Evolutionary conservation across 2,888 invertebrate species (phyloP).

Genomic region (Metellina segmentata): DNA sequence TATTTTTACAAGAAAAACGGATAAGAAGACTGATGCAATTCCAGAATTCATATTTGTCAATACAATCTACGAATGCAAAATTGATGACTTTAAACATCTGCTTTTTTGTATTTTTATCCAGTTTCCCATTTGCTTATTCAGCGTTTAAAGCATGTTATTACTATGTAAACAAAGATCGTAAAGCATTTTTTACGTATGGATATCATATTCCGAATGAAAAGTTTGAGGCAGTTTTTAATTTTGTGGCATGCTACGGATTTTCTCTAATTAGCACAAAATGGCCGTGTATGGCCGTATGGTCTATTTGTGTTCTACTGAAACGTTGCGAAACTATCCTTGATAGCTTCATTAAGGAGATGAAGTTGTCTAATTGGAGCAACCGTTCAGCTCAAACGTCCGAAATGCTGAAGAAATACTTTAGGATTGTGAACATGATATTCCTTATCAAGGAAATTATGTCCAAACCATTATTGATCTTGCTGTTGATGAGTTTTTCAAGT

Average conservation of each 20-base stretch:
- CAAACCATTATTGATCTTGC: neutral
- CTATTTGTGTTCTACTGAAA: neutral
- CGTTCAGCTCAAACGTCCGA: neutral
- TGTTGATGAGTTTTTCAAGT: slow-evolving; percentile 1
- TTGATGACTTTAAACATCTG: neutral
- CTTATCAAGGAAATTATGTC: slow-evolving; percentile 16
- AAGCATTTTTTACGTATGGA: slow-evolving; percentile 15
- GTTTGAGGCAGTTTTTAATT: neutral
- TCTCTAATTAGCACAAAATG: neutral
- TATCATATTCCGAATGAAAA: neutral
- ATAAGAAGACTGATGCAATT: neutral
- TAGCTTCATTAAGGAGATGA: neutral
- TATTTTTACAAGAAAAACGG: neutral
- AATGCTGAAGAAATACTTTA: neutral
- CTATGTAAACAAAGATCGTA: neutral
- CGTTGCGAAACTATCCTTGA: neutral
- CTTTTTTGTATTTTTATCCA: neutral
- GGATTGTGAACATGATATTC: neutral
- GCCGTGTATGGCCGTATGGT: neutral
- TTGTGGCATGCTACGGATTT: neutral
- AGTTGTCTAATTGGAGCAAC: neutral
- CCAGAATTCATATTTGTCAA: neutral
- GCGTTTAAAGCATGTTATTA: neutral
- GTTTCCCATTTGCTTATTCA: neutral
- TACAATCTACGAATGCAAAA: neutral